Evolutionary conservation across 2,113 vertebrate genomes (phyloP).

Genomic region (Saguinus midas): DNA sequence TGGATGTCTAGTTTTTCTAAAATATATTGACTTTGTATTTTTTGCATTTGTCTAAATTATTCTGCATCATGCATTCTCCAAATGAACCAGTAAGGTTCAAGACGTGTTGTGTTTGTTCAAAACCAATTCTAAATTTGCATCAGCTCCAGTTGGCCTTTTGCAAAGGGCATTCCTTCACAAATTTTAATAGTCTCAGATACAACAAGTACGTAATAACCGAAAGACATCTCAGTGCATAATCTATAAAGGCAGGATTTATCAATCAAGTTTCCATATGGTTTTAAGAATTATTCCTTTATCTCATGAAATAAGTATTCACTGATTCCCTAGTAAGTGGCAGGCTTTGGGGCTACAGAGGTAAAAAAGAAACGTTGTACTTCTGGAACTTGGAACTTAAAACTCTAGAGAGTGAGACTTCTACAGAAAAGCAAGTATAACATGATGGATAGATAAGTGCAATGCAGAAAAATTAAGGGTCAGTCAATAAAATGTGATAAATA

Average conservation of each 20-base stretch:
- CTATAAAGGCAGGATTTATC: background rate
- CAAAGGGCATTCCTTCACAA: background rate
- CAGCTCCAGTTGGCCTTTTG: background rate
- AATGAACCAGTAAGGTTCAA: background rate
- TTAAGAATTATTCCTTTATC: background rate
- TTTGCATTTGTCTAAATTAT: constrained; percentile 38
- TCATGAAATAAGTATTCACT: background rate
- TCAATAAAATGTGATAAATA: background rate
- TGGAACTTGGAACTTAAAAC: background rate
- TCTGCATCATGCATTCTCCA: background rate
- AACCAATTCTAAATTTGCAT: background rate
- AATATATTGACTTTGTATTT: background rate
- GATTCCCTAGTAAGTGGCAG: background rate
- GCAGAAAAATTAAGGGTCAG: background rate
- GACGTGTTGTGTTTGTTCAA: background rate
- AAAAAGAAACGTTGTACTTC: background rate
- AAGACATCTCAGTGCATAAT: background rate
- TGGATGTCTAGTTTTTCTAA: background rate
- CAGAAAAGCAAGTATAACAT: background rate
- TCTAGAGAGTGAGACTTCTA: background rate
- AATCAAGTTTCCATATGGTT: background rate
- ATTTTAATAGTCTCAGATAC: background rate
- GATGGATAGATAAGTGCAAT: background rate
- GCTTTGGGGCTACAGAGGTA: background rate
- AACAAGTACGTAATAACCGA: background rate